Percentiles rank a stretch among this genome's conserved stretches.
Conservation (phyloP, 2,888 invertebrate genomes). For the Linnaemya vulpina region DNA sequence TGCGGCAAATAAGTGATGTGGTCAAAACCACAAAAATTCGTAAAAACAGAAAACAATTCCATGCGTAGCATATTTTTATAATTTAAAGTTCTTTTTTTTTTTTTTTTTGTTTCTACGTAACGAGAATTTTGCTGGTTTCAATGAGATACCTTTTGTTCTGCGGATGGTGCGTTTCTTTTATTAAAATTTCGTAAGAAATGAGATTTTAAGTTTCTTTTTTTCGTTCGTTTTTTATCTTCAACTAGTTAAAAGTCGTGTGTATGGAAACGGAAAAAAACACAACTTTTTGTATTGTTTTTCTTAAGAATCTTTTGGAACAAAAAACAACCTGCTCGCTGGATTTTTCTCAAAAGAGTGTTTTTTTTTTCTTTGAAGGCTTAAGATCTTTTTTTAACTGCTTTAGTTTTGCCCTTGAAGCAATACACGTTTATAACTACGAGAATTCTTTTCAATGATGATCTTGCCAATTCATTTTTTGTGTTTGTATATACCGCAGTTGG, state of each 20-base stretch:
- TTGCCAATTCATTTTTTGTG: conserved; percentile 66
- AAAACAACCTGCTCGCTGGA: conserved; percentile 76
- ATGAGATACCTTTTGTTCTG: conserved; percentile 72
- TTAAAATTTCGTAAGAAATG: conserved; percentile 70
- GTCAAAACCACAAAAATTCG: conserved; percentile 70
- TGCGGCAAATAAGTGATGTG: conserved; percentile 79
- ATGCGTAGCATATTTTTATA: conserved; percentile 68
- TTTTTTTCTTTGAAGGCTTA: conserved; percentile 28
- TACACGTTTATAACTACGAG: conserved; percentile 71
- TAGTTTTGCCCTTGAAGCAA: conserved; percentile 78
- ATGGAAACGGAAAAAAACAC: conserved; percentile 42
- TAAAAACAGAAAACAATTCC: conserved; percentile 54
- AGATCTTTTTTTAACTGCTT: conserved; percentile 35
- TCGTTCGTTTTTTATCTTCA: conserved; percentile 63
- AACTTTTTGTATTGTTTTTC: conserved; percentile 36
- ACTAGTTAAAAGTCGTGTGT: conserved; percentile 81
- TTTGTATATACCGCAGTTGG: conserved; percentile 14
- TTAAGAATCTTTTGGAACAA: conserved; percentile 77
- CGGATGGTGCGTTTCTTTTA: conserved; percentile 73
- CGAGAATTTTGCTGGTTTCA: conserved; percentile 61
- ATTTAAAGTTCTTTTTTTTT: conserved; percentile 54
- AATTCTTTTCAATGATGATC: conserved; percentile 58
- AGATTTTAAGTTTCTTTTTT: conserved; percentile 54
- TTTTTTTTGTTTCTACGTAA: conserved; percentile 27
- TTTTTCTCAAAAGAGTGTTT: conserved; percentile 73